phyloP scores from a whole-genome alignment of 2,888 invertebrate species.

The Lepidocyrtoides sp. region DNA sequence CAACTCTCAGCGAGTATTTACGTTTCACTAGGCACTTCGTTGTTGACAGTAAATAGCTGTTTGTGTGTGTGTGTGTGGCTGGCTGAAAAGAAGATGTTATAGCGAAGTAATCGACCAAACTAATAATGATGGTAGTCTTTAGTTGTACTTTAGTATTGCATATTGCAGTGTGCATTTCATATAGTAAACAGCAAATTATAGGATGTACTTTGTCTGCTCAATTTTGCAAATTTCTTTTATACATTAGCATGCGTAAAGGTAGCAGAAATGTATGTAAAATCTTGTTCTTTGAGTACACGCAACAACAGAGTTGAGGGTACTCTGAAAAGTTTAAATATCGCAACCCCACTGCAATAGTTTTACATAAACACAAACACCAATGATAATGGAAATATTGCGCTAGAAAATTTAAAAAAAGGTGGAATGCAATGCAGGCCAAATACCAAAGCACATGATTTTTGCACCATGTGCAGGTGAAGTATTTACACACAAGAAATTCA shows the following conservation, averaged over 20 bases:
- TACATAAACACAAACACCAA: not conserved
- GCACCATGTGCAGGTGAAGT: not conserved
- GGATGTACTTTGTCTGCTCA: no score
- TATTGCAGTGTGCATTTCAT: no score
- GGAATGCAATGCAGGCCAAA: constrained; percentile 54
- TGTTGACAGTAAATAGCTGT: not conserved
- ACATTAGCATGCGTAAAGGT: not conserved
- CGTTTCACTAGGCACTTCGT: not conserved
- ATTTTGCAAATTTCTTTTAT: not conserved
- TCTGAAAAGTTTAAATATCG: constrained; percentile 21
- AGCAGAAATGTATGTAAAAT: not conserved
- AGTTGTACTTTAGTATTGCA: not conserved
- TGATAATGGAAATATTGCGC: constrained; percentile 24
- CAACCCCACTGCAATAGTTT: constrained; percentile 9
- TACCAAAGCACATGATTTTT: constrained; percentile 1
- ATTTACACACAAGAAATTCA: not conserved
- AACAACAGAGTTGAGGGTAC: not conserved
- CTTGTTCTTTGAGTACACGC: not conserved
- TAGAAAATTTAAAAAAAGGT: constrained; percentile 46
- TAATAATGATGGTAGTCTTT: not conserved
- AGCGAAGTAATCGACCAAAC: not conserved
- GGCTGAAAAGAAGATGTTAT: not conserved
- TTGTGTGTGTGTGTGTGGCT: not conserved
- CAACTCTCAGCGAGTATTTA: not conserved
- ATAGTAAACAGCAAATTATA: no score